Evolutionary conservation across 2,888 invertebrate genomes (phyloP).

Genomic region (Sinohyriopsis cumingii): DNA sequence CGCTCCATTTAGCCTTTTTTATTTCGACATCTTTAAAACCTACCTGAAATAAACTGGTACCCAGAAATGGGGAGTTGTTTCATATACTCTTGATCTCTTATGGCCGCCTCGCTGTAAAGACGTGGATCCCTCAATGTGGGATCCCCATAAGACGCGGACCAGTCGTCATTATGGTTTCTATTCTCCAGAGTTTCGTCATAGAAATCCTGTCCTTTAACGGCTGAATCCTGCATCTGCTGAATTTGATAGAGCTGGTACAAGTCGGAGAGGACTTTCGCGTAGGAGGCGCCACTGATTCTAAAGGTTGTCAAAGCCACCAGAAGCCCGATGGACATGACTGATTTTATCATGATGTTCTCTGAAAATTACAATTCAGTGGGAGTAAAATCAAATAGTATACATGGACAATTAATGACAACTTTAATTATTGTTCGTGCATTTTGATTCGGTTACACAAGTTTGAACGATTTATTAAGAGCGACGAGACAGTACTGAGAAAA

Average conservation of each 20-base stretch:
- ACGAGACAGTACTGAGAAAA: too few relatives aligned
- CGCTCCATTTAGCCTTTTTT: too few relatives aligned
- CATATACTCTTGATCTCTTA: slow-evolving; percentile 58
- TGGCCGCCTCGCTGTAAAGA: slow-evolving; percentile 48
- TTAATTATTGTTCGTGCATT: too few relatives aligned
- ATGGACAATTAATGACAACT: too few relatives aligned
- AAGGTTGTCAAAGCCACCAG: too few relatives aligned
- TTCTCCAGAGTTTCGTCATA: slow-evolving; percentile 37
- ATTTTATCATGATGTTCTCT: too few relatives aligned
- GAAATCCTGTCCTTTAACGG: slow-evolving; percentile 29
- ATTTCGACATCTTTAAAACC: slow-evolving; percentile 5
- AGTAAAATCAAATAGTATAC: too few relatives aligned
- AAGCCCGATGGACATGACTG: too few relatives aligned
- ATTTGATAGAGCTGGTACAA: slow-evolving; percentile 36
- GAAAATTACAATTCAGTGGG: too few relatives aligned
- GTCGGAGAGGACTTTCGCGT: slow-evolving; percentile 22
- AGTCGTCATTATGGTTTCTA: slow-evolving; percentile 24
- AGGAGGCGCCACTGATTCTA: slow-evolving; percentile 2
- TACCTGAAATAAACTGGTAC: slow-evolving; percentile 61
- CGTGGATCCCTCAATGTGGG: slow-evolving; percentile 31
- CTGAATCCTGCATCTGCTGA: slow-evolving; percentile 35
- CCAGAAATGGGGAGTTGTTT: slow-evolving; percentile 60
- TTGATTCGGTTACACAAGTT: too few relatives aligned
- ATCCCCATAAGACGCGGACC: slow-evolving; percentile 31
- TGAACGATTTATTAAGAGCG: too few relatives aligned